phyloP scores from a whole-genome alignment of 1,140 invertebrate genomes.

The Eubasilissa regina region DNA sequence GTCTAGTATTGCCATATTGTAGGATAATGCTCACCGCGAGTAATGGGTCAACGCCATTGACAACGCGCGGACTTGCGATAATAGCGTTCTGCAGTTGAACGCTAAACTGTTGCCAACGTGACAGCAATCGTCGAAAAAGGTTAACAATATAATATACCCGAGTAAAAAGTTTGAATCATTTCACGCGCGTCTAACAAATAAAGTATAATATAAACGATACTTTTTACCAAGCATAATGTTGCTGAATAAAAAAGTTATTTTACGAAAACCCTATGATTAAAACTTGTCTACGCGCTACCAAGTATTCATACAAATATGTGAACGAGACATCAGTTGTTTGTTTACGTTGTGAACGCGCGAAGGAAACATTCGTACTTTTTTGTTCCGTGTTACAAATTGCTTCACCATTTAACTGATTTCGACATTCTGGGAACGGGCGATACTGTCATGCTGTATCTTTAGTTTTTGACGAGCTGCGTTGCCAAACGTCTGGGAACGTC shows the following conservation, averaged over 20 bases:
- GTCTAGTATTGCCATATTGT: too few relatives aligned
- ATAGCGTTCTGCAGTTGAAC: conserved; percentile 12
- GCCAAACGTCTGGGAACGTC: conserved; percentile 29
- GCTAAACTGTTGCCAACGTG: neutral
- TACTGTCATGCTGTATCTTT: conserved; percentile 47
- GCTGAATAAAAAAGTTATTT: neutral
- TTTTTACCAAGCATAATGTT: neutral
- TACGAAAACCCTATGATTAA: conserved; percentile 2
- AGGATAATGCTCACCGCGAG: conserved; percentile 1
- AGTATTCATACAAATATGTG: neutral
- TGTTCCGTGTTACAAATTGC: neutral
- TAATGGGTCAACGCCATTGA: conserved; percentile 45
- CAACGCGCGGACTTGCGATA: conserved; percentile 31
- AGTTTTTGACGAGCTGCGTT: conserved; percentile 31
- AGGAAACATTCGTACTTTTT: neutral
- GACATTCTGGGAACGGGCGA: neutral
- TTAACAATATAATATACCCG: neutral
- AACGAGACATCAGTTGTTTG: neutral
- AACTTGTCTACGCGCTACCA: neutral
- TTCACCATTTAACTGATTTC: neutral
- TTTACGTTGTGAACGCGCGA: neutral
- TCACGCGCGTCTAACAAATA: too few relatives aligned
- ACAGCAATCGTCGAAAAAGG: neutral
- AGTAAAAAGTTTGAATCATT: neutral
- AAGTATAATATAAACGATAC: too few relatives aligned